Evolutionary conservation across 2,888 invertebrate genomes (phyloP), one percentile per base, ranked within the genome.

Genomic region (Drosophila algonquin): DNA sequence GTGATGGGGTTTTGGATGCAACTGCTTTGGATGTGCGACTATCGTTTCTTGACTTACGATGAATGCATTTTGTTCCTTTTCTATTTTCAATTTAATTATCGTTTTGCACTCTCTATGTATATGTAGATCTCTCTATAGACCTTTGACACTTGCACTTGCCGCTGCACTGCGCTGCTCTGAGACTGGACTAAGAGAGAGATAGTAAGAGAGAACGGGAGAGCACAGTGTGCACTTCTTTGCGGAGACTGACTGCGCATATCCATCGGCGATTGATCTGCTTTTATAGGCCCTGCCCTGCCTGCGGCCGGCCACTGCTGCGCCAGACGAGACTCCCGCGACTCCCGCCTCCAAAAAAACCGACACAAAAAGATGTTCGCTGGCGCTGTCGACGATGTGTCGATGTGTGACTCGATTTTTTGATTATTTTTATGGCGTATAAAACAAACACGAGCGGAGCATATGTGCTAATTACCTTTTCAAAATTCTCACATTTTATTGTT

Each of bases 381-480:
- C 40, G 6, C 14, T 2, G 40, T 40, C 53, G 59, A 21, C 21
- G 21, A 21, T 21, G 21, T 21, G 21, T 21, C 21, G 44, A 75
- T 67, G 70, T 87, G 75, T 63, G 83, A 72, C 74, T 58, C 63
- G 65, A 55, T 74, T 65, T 67, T 74, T 80, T 74, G 74, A 80
- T 75, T 73, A 73, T 78, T 70, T 72, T 80, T 77, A 79, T 79
- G 64, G 75, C 77, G 69, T 62, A 80, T 80, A 73, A 57, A 71
- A 57, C 63, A 77, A 60, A 71, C 64, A 79, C 67, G 74, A 57
- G 55, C 67, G 12, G 40, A 40, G 40, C 14, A 40, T 40, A 84
- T 72, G 89, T 89, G 85, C 57, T 85, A 85, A 85, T 89, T 85
- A 67, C 60, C 61, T 47, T 74, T 72, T 76, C 89, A 85, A 87